A percentile compares a stretch with the other conserved stretches of the same genome.
These are phyloP conservation scores for Cinara cedri DNA, from an alignment of 2,888 invertebrate species.

Conservation along the genomic window DNA sequence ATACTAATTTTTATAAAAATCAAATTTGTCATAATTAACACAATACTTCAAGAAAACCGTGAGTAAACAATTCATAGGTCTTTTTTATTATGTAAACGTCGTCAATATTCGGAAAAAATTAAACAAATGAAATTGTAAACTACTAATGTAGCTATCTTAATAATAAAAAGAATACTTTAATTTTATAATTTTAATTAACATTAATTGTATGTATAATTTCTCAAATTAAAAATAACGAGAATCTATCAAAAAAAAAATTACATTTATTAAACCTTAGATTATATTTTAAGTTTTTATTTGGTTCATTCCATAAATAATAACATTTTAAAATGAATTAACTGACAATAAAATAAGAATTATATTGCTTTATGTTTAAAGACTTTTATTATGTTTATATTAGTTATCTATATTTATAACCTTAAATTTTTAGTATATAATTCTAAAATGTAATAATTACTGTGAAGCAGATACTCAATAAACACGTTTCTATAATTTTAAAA, in stretches of 20 bases:
- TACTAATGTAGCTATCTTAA: neutral
- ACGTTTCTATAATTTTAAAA: neutral
- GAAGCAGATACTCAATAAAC: conserved; percentile 16
- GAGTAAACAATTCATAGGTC: conserved; percentile 30
- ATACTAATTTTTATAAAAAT: conserved; percentile 5
- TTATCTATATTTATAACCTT: neutral
- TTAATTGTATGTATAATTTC: too few relatives aligned
- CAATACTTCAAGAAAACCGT: conserved; percentile 26
- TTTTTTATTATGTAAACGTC: conserved; percentile 7
- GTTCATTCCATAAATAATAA: too few relatives aligned
- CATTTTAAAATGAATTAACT: too few relatives aligned
- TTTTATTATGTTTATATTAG: neutral
- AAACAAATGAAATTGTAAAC: neutral
- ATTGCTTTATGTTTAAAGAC: too few relatives aligned
- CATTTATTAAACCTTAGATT: too few relatives aligned
- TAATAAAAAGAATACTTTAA: neutral
- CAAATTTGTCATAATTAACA: conserved; percentile 23
- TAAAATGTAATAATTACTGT: neutral
- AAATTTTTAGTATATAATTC: neutral
- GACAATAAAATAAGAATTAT: too few relatives aligned
- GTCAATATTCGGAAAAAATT: neutral
- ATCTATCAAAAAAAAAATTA: too few relatives aligned
- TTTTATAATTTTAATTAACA: too few relatives aligned
- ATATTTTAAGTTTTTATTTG: too few relatives aligned
- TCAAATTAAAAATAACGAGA: too few relatives aligned